Conservation (phyloP, 2,113 vertebrate genomes). For the Clinocottus analis region DNA sequence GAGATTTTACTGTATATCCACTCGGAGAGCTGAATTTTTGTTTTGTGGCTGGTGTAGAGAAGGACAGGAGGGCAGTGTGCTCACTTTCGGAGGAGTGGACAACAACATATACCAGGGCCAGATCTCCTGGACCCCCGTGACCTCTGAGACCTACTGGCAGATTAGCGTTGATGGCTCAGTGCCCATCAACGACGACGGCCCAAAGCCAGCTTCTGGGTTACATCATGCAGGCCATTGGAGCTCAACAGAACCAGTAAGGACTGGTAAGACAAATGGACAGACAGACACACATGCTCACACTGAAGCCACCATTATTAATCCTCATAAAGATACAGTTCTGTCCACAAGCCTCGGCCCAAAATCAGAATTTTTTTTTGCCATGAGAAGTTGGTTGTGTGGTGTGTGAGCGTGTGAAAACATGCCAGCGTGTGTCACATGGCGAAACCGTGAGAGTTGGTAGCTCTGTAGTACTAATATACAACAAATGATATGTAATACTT, state of each 20-base stretch:
- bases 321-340: not conserved
- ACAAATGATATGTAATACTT: too few relatives aligned
- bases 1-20: not conserved
- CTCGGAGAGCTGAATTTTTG: not conserved
- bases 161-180: constrained; percentile 69
- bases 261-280: constrained; percentile 52
- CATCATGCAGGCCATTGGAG: constrained; percentile 77
- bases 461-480: too few relatives aligned
- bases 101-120: constrained; percentile 56
- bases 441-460: too few relatives aligned
- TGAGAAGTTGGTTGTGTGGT: too few relatives aligned
- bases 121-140: constrained; percentile 75
- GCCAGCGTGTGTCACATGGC: too few relatives aligned
- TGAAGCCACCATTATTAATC: not conserved
- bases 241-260: constrained; percentile 67
- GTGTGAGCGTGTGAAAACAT: too few relatives aligned
- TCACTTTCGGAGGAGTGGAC: constrained; percentile 69
- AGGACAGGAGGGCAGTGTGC: constrained; percentile 65
- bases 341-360: too few relatives aligned
- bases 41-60: constrained; percentile 28
- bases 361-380: too few relatives aligned
- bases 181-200: constrained; percentile 58
- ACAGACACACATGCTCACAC: not conserved
- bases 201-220: constrained; percentile 50
- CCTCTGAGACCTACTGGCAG: constrained; percentile 71